Conservation (phyloP, 2,888 invertebrate genomes). For the Polymixis flavicincta region DNA sequence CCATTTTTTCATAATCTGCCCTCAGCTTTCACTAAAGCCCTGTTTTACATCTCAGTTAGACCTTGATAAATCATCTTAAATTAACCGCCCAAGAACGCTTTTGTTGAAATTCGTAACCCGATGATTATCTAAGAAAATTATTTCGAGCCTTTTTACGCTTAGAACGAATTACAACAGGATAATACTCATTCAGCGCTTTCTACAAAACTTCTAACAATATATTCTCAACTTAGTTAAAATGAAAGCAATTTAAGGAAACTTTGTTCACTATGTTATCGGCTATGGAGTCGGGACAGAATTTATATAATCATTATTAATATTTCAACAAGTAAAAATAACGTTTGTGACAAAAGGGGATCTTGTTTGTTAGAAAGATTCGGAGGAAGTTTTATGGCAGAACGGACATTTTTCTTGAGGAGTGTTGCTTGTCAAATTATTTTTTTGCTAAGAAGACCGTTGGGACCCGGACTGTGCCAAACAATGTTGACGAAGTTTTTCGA, state of each 20-base stretch:
- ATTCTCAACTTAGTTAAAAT: slow-evolving; percentile 56
- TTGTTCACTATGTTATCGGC: slow-evolving; percentile 58
- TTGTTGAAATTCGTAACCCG: slow-evolving; percentile 38
- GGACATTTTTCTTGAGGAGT: slow-evolving; percentile 45
- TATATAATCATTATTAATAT: slow-evolving; percentile 64
- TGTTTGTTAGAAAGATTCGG: slow-evolving; percentile 58
- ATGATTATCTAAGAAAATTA: slow-evolving; percentile 54
- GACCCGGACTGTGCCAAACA: slow-evolving; percentile 1
- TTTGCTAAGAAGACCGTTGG: neutral
- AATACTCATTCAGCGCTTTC: slow-evolving; percentile 44
- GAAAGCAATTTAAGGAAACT: slow-evolving; percentile 55
- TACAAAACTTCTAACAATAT: slow-evolving; percentile 60
- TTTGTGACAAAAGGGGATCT: slow-evolving; percentile 54
- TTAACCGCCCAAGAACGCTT: slow-evolving; percentile 41
- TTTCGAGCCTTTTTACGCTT: slow-evolving; percentile 34
- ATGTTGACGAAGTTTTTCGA: slow-evolving; percentile 13
- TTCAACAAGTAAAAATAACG: slow-evolving; percentile 55
- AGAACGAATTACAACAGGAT: slow-evolving; percentile 52
- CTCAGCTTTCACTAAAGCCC: slow-evolving; percentile 39
- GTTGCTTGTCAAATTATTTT: slow-evolving; percentile 24
- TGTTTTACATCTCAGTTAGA: slow-evolving; percentile 58
- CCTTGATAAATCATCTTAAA: slow-evolving; percentile 60
- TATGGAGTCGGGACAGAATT: slow-evolving; percentile 40
- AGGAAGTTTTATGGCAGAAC: slow-evolving; percentile 56
- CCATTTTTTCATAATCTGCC: slow-evolving; percentile 48